Base-by-base conservation (phyloP, 2,113 vertebrate genomes). In the Ophthalmotilapia sp. region DNA sequence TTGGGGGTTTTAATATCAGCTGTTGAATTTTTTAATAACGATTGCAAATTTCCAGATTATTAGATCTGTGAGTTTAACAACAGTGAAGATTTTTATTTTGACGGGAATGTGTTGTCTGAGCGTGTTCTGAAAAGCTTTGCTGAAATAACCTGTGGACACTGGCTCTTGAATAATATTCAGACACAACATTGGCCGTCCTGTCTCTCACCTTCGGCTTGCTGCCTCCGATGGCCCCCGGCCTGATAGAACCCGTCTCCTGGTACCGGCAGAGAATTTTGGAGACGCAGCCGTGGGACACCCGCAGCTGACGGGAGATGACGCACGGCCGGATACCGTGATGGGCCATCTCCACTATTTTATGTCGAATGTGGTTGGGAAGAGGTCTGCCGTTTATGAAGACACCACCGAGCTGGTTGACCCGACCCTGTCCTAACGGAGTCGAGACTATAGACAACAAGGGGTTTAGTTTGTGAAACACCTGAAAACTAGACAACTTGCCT, bases 261-360 rank as follows among this genome's bases (percentile, higher is more conserved):
- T 99, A 99, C 94, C 99, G 96, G 96, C 98, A 99, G 81, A 99
- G 96, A 95, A 99, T 99, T 96, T 99, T 99, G 91, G 98, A 99
- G 84, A 99, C 98, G 91, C 98, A 99, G 92, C 98, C 98, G 90
- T 99, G 98, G 90, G 98, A 99, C 84, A 99, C 99, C 2, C 99
- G 96, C 91, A 99, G 94, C 96, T 99, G 98, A 79, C 99, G 97
- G 36, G 99, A 99, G 95, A 99, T 99, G 95, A 99, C 99, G 55
- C 99, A 99, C 56, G 98, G 98, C 75, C 98, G 96, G 89, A 99
- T 97, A 29, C 99, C 99, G 91, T 99, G 99, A 92, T 99, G 98
- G 45, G 98, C 98, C 99, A 99, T 99, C 96, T 99, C 99, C 93
- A 99, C 99, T 81, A 99, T 99, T 94, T 99, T 99, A 94, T 99